Percentiles rank a stretch among this genome's conserved stretches.
These are phyloP conservation scores for Odontamblyopus lacepedii DNA, from an alignment of 2,797 vertebrate genomes.

Conservation along the genomic window DNA sequence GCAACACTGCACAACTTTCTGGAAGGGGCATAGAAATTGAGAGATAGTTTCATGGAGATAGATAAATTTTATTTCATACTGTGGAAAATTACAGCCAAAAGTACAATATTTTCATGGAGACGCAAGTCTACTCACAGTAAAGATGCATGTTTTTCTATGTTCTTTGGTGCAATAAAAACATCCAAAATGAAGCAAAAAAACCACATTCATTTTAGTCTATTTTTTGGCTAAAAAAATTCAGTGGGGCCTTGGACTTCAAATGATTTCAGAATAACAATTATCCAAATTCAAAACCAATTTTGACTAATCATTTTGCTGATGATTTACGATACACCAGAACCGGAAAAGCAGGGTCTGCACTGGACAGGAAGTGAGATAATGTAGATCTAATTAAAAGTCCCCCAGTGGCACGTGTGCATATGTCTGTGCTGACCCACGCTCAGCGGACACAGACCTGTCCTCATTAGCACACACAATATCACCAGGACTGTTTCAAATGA, in stretches of 20 bases:
- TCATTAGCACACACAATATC: constrained; percentile 70
- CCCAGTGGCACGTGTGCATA: constrained; percentile 58
- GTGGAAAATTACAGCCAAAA: no score
- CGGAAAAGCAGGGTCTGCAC: constrained; percentile 50
- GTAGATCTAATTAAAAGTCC: constrained; percentile 75
- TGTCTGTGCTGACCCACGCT: constrained; percentile 64
- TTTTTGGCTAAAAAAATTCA: no score
- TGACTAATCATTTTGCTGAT: constrained; percentile 36
- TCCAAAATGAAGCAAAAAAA: no score
- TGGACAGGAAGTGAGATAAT: constrained; percentile 66
- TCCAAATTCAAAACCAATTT: constrained; percentile 12
- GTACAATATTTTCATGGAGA: no score
- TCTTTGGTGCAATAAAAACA: no score
- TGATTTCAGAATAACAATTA: not conserved
- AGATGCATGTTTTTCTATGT: no score
- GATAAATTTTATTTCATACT: no score
- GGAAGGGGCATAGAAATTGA: no score
- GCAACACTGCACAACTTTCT: not conserved
- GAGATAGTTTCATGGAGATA: no score
- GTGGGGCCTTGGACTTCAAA: not conserved
- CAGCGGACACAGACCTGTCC: constrained; percentile 49
- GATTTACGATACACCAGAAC: constrained; percentile 54
- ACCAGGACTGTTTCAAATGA: constrained; percentile 38
- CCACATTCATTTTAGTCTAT: no score
- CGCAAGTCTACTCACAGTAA: no score